Conservation (phyloP, 2,888 invertebrate genomes). For the Margaritifera margaritifera region DNA sequence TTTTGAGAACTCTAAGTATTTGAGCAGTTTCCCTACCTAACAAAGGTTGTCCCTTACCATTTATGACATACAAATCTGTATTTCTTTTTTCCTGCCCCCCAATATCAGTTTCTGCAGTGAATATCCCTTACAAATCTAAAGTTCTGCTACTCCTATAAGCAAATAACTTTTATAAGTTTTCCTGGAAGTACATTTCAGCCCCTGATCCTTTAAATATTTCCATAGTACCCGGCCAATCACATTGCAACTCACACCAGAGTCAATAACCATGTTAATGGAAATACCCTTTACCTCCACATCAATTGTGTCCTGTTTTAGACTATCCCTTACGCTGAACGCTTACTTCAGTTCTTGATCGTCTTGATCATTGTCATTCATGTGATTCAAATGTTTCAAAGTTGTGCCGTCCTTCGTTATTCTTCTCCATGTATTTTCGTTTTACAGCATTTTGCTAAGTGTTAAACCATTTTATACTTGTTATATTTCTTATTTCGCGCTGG, state of each 20-base stretch:
- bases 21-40: conserved; percentile 5
- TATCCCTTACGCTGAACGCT: not conserved
- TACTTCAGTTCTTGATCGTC: not conserved
- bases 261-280: not conserved
- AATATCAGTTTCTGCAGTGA: too few species aligned
- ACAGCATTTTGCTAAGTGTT: conserved; percentile 3
- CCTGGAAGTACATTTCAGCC: conserved; percentile 4
- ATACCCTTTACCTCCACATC: conserved; percentile 1
- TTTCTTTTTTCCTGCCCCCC: not conserved
- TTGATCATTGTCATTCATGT: conserved; percentile 1
- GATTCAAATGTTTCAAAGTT: not conserved
- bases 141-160: not conserved
- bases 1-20: not conserved
- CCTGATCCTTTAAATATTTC: not conserved
- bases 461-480: not conserved
- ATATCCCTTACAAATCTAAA: not conserved
- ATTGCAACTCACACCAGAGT: conserved; percentile 5
- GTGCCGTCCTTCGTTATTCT: not conserved
- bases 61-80: not conserved
- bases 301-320: not conserved
- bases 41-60: conserved; percentile 6
- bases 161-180: conserved; percentile 13
- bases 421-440: not conserved
- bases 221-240: not conserved
- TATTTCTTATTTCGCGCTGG: conserved; percentile 7